Evolutionary conservation across 2,888 invertebrate species (phyloP), one percentile per base, ranked within the genome.

Genomic region (Drosophila gaucha): DNA sequence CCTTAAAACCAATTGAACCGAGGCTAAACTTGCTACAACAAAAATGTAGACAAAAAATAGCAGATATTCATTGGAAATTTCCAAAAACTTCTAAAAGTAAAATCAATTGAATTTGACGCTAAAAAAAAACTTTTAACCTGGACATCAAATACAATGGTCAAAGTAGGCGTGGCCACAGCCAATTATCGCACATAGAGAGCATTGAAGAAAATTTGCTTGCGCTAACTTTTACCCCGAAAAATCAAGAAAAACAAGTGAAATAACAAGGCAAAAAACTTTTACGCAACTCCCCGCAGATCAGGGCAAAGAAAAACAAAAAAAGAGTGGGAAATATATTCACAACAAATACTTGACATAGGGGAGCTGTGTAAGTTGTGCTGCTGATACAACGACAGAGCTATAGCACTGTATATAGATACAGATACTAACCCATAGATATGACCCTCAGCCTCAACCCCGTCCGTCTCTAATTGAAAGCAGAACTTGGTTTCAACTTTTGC

Each of bases 401-500:
- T n/a, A n/a, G n/a, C n/a, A n/a, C n/a, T n/a, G 43, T 10, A 16
- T 44, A 28, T 10, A 31, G 51, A 74, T 69, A 68, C 63, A 69
- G 41, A 75, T 70, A 75, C 64, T 41, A 51, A 52, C 38, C 22
- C 62, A 33, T 54, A 59, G 70, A 65, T 60, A 74, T 49, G 30
- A 51, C 14, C 30, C 30, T 14, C 39, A 16, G 8, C 8, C 22
- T 26, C 36, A 10, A 43, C 26, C n/a, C 16, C 5, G 9, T 46
- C n/a, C 16, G 49, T 39, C 57, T 67, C 67, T 87, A 87, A 82
- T 82, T 82, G 87, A 82, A 82, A 82, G 52, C 54, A 46, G 56
- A 86, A 84, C 73, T 85, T 75, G 54, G 67, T 64, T 72, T 70
- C 33, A 83, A 84, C 71, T 86, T 80, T 86, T 72, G 78, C 75